Conservation (phyloP, 2,797 vertebrate species). For the Pteronotus mesoamericanus region DNA sequence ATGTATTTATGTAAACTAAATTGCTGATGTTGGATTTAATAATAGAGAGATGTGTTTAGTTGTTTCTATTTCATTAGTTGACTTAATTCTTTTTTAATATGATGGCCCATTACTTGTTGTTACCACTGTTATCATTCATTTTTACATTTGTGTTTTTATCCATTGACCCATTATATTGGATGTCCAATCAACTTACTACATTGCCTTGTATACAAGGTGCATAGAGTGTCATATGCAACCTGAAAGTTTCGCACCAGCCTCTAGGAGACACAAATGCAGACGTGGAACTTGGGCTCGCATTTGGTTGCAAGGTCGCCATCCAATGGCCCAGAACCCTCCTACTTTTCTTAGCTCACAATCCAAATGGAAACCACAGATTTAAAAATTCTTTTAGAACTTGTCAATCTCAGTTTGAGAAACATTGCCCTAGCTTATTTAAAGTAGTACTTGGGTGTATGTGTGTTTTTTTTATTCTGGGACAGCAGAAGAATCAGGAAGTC, state of each 20-base stretch:
- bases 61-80: not conserved
- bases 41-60: not conserved
- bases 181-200: not conserved
- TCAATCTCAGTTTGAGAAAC: conserved; percentile 16
- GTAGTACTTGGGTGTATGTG: not conserved
- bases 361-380: conserved; percentile 23
- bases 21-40: not conserved
- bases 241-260: not conserved
- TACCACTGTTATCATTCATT: not conserved
- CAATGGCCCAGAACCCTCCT: not conserved
- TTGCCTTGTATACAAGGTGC: not conserved
- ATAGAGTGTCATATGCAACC: not conserved
- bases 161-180: not conserved
- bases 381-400: not conserved
- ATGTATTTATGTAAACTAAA: not conserved
- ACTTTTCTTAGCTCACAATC: conserved; percentile 36
- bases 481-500: not conserved
- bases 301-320: not conserved
- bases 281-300: not conserved
- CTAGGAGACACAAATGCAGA: not conserved
- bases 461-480: not conserved
- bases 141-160: not conserved
- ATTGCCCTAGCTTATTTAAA: not conserved
- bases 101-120: not conserved
- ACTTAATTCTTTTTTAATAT: not conserved